Conservation (phyloP, 2,888 invertebrate species). For the Brachynemurus nebulosus region DNA sequence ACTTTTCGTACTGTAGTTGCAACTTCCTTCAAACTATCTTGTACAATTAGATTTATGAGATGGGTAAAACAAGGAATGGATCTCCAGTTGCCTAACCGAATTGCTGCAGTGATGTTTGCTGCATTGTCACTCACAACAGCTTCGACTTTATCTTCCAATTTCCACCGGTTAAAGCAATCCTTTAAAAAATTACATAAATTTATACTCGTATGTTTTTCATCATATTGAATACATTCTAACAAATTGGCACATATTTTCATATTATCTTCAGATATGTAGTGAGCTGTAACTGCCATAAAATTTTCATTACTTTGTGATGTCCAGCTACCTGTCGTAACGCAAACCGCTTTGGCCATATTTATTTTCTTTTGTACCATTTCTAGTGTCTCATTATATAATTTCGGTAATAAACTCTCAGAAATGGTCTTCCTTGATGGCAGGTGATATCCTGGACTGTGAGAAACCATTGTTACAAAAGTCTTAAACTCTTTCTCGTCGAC, state of each 20-base stretch:
- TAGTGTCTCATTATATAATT: no score
- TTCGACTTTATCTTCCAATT: conserved; percentile 15
- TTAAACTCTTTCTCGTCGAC: no score
- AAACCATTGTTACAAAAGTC: no score
- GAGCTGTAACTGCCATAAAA: conserved; percentile 18
- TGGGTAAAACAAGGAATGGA: conserved; percentile 19
- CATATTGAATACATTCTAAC: conserved; percentile 15
- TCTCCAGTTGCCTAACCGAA: conserved; percentile 16
- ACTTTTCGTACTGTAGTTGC: conserved; percentile 15
- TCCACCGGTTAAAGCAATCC: conserved; percentile 10
- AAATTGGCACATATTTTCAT: conserved; percentile 14
- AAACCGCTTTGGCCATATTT: conserved; percentile 11
- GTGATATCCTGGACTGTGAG: no score
- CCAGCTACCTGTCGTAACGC: conserved; percentile 20
- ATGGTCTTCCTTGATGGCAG: no score
- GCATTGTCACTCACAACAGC: conserved; percentile 16
- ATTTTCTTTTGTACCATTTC: conserved; percentile 13
- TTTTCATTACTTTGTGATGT: conserved; percentile 18
- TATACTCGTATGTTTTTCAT: conserved; percentile 17
- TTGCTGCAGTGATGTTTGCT: conserved; percentile 16
- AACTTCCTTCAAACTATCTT: conserved; percentile 4
- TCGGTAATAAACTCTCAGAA: no score
- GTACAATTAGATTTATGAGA: conserved; percentile 19
- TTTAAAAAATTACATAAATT: conserved; percentile 13
- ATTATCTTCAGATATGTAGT: conserved; percentile 16